These are phyloP conservation scores for Brevimyrus niger DNA, from an alignment of 2,113 vertebrate genomes.

Conservation along the genomic window DNA sequence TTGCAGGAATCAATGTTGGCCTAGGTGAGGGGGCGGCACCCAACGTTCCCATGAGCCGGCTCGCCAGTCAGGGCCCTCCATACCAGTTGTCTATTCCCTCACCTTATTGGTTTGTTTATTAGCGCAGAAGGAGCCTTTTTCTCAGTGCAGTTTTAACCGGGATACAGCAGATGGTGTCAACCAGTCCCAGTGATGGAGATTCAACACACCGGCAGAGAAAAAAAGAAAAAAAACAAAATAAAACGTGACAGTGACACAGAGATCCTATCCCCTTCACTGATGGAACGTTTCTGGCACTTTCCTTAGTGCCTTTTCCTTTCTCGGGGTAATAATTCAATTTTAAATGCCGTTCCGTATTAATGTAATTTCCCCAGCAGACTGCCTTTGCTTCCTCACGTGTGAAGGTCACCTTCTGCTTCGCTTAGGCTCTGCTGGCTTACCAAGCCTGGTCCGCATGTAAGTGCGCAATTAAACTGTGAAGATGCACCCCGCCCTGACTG, in stretches of 20 bases:
- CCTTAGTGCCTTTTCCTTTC: not conserved
- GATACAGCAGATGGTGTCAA: not conserved
- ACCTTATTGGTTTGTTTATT: not conserved
- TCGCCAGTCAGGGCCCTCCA: not conserved
- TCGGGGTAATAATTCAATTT: not conserved
- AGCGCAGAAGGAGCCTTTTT: not conserved
- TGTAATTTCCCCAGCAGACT: not conserved
- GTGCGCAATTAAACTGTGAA: too few species aligned
- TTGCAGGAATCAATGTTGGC: not conserved
- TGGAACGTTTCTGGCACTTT: not conserved
- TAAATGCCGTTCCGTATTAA: not conserved
- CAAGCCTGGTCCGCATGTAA: not conserved
- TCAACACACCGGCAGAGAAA: not conserved
- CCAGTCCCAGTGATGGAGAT: not conserved
- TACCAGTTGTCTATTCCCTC: not conserved
- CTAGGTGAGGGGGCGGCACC: not conserved
- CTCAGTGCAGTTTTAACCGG: not conserved
- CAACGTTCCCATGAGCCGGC: not conserved
- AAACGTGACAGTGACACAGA: not conserved
- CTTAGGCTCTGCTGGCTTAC: not conserved
- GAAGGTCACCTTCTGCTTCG: not conserved
- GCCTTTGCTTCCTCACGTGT: not conserved
- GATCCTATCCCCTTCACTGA: not conserved
- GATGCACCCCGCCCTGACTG: not conserved
- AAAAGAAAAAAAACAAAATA: not conserved